Percentiles rank a stretch among this genome's conserved stretches.
phyloP scores from a whole-genome alignment of 1,140 invertebrate genomes.

The Leguminivora glycinivorella region DNA sequence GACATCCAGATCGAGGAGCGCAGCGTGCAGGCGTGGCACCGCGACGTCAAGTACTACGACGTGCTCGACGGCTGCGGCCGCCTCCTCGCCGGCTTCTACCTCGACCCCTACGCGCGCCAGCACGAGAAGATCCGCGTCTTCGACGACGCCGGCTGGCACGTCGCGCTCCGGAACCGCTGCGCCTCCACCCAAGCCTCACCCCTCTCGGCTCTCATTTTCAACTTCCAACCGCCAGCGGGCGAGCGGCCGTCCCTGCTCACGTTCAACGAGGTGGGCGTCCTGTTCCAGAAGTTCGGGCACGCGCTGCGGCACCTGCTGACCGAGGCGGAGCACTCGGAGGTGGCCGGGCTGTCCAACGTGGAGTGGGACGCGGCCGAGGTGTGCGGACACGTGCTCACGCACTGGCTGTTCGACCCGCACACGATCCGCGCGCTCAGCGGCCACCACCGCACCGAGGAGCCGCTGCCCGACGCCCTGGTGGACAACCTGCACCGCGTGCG shows the following conservation, averaged over 20 bases:
- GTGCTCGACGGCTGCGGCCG: slow-evolving; percentile 86
- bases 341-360: slow-evolving; percentile 90
- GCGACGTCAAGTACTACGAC: slow-evolving; percentile 91
- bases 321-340: slow-evolving; percentile 88
- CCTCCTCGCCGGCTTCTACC: slow-evolving; percentile 89
- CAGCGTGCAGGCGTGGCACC: slow-evolving; percentile 87
- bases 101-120: slow-evolving; percentile 88
- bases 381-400: slow-evolving; percentile 88
- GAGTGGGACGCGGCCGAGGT: slow-evolving; percentile 95
- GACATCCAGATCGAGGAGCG: slow-evolving; percentile 89
- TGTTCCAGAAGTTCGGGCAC: slow-evolving; percentile 93
- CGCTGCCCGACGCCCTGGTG: slow-evolving; percentile 83
- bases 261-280: slow-evolving; percentile 85
- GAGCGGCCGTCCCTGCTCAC: slow-evolving; percentile 85
- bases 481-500: slow-evolving; percentile 82
- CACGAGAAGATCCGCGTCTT: slow-evolving; percentile 81
- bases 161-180: slow-evolving; percentile 85
- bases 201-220: slow-evolving; percentile 89
- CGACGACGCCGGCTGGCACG: slow-evolving; percentile 83
- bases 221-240: slow-evolving; percentile 83
- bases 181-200: slow-evolving; percentile 82
- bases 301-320: slow-evolving; percentile 90
- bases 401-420: slow-evolving; percentile 88
- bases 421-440: slow-evolving; percentile 85
- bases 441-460: slow-evolving; percentile 87